Evolutionary conservation across 2,113 vertebrate species (phyloP), one percentile per base, ranked within the genome.

Genomic region (Macquaria australasica): DNA sequence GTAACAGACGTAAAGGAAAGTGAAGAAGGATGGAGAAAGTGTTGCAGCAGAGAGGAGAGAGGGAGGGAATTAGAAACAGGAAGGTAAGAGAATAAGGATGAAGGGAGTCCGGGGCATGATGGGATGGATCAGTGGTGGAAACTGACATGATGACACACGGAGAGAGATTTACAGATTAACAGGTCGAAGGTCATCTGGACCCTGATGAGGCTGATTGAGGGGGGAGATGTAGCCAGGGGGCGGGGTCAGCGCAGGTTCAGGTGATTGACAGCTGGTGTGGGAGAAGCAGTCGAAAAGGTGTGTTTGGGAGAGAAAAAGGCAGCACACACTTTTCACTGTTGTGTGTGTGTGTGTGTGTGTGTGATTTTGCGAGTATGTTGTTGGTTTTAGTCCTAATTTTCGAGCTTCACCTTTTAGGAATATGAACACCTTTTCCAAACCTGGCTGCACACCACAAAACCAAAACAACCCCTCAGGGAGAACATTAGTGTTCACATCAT

Each of bases 141-240:
- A 34, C 21, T 45, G 43, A 83, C 59, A 12, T 37, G 53, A 21
- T 34, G 39, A 72, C 50, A 68, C 51, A 50, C 25, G 34, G 12
- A 76, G 31, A 75, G 18, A 74, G 51, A 69, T 59, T 66, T 28
- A 69, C 8, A 84, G 86, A 84, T 84, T 73, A 70, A 69, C 68
- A 14, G n/a, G 2, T n/a, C 60, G 58, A 48, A 87, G 85, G 53
- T 84, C 72, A 55, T 0, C 9, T 0, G 53, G 15, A 8, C 39
- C 51, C n/a, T 50, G 51, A 45, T 74, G 39, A 62, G 43, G 71
- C 39, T 62, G 55, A 76, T 63, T 14, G 21, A 34, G 28, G 18
- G 50, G 63, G 6, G 7, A 0, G 70, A 25, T 4, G n/a, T 41
- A 76, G 62, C 70, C n/a, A 11, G 31, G 20, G 79, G 66, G 66